A percentile compares a stretch with the other conserved stretches of the same genome.
Evolutionary conservation across 1,140 invertebrate species (phyloP).

Genomic region (Himalopsyche phryganea): DNA sequence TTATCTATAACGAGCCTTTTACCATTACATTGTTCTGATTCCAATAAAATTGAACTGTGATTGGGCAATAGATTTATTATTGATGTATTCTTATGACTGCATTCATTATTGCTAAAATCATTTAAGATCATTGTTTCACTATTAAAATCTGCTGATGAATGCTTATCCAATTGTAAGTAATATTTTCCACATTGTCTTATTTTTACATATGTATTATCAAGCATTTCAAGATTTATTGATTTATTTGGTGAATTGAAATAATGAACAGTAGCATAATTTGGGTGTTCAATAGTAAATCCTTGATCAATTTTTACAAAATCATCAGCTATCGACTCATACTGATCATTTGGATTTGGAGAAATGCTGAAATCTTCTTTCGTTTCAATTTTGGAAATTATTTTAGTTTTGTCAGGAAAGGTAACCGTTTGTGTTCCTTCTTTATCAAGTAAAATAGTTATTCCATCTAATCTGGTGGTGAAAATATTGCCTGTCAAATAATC

Average conservation of each 20-base stretch:
- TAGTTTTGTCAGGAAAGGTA: constrained; percentile 50
- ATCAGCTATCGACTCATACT: constrained; percentile 42
- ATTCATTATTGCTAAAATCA: neutral
- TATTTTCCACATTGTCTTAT: constrained; percentile 39
- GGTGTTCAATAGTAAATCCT: constrained; percentile 50
- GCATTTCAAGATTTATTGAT: constrained; percentile 40
- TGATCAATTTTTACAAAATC: constrained; percentile 45
- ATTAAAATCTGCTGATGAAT: constrained; percentile 12
- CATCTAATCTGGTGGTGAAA: constrained; percentile 53
- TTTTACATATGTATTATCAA: constrained; percentile 38
- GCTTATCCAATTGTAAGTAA: constrained; percentile 27
- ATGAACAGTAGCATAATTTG: constrained; percentile 51
- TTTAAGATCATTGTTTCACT: constrained; percentile 6
- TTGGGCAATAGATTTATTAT: neutral
- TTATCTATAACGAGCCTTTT: neutral
- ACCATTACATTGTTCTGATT: neutral
- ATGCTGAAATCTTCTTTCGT: neutral
- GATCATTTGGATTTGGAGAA: neutral
- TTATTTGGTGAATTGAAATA: constrained; percentile 45
- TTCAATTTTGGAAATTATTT: constrained; percentile 42
- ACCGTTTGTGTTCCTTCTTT: constrained; percentile 50
- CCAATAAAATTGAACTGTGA: neutral
- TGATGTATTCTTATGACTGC: neutral
- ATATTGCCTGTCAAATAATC: constrained; percentile 53
- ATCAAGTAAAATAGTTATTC: constrained; percentile 50